These are phyloP conservation scores for Grallaria varia DNA, from an alignment of 2,113 vertebrate genomes.

Conservation along the genomic window DNA sequence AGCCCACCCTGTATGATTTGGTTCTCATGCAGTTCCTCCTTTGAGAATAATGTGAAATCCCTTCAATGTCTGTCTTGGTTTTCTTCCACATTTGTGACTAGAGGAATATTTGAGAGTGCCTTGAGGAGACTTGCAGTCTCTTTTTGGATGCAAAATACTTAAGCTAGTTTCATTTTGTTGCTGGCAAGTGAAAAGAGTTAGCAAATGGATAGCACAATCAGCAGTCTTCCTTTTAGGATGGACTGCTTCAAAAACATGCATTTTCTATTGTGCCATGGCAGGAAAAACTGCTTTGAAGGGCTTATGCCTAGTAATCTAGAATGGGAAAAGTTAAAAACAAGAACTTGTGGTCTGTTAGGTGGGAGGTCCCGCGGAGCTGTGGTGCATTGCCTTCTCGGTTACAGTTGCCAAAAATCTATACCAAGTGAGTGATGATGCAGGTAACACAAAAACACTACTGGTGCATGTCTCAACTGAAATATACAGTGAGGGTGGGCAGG, in stretches of 20 bases:
- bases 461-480: neutral
- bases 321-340: neutral
- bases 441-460: rapidly evolving
- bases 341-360: neutral
- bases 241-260: neutral
- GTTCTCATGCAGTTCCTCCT: neutral
- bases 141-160: neutral
- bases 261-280: neutral
- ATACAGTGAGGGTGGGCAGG: neutral
- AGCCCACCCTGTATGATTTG: neutral
- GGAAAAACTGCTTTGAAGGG: neutral
- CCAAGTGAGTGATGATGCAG: neutral
- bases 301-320: neutral
- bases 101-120: neutral
- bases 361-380: neutral
- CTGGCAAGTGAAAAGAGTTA: neutral
- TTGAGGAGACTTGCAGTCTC: neutral
- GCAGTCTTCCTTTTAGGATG: neutral
- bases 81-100: neutral
- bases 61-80: neutral
- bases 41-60: neutral
- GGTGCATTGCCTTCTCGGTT: neutral
- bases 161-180: neutral
- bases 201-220: neutral
- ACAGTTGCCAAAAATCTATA: neutral